Evolutionary conservation across 2,888 invertebrate species (phyloP).

Genomic region (Antheraea yamamai): DNA sequence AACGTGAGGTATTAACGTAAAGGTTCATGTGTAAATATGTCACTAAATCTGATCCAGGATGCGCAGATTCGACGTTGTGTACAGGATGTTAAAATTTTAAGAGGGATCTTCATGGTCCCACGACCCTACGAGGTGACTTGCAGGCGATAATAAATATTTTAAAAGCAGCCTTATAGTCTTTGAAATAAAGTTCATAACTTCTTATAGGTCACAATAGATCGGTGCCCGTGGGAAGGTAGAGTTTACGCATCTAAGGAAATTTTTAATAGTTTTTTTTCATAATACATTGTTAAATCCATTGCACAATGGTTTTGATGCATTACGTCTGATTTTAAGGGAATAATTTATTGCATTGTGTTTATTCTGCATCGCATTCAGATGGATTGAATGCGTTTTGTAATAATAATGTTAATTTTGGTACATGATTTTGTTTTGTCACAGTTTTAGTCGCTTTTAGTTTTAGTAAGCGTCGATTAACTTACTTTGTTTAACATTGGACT

Average conservation of each 20-base stretch:
- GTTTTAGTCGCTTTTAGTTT: not conserved
- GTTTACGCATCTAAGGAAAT: constrained; percentile 71
- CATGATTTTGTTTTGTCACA: not conserved
- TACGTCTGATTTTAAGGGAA: constrained; percentile 25
- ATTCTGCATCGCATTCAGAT: not conserved
- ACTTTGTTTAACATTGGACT: too few species aligned
- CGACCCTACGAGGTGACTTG: constrained; percentile 73
- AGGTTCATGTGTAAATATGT: not conserved
- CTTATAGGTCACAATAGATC: constrained; percentile 22
- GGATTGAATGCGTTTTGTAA: constrained; percentile 8
- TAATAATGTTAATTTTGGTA: constrained; percentile 27
- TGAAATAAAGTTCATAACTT: constrained; percentile 30
- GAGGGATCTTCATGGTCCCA: constrained; percentile 77
- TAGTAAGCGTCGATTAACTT: too few species aligned
- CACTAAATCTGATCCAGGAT: constrained; percentile 51
- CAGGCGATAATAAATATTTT: constrained; percentile 28
- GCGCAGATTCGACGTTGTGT: constrained; percentile 63
- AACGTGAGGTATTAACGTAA: not conserved
- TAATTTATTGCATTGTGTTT: constrained; percentile 34
- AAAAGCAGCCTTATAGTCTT: constrained; percentile 32
- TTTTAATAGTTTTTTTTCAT: constrained; percentile 46
- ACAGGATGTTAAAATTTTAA: constrained; percentile 63
- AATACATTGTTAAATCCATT: constrained; percentile 35
- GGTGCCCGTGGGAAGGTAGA: constrained; percentile 68
- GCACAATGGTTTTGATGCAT: constrained; percentile 24